A percentile compares a stretch with the other conserved stretches of the same genome.
Conservation (phyloP, 2,888 invertebrate species). For the Agrochola macilenta region DNA sequence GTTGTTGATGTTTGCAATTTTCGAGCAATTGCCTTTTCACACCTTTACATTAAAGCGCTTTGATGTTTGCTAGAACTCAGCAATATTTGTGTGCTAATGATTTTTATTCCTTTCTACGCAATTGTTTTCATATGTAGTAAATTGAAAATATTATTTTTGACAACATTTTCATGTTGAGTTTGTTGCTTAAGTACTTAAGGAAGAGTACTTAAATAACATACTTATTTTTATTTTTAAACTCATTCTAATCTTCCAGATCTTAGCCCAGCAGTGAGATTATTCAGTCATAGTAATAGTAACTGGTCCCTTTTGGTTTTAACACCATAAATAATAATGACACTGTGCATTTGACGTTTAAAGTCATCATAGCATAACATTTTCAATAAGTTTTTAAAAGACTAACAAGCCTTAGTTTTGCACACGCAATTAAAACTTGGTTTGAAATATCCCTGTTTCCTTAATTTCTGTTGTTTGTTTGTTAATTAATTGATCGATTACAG, state of each 20-base stretch:
- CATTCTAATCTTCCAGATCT: too few relatives aligned
- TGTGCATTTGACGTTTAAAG: background rate
- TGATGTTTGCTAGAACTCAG: constrained; percentile 65
- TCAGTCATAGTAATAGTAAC: background rate
- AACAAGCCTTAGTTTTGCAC: constrained; percentile 3
- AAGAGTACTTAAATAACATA: background rate
- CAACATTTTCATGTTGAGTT: background rate
- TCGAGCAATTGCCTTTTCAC: constrained; percentile 81
- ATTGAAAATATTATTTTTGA: background rate
- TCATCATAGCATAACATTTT: background rate
- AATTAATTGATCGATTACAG: constrained; percentile 62
- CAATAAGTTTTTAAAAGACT: background rate
- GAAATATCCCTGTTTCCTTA: constrained; percentile 39
- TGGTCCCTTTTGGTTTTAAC: background rate
- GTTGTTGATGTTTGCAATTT: constrained; percentile 81
- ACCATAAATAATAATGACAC: background rate
- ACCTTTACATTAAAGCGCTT: constrained; percentile 73
- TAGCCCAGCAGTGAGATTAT: background rate
- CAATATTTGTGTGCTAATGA: constrained; percentile 56
- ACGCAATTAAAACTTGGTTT: constrained; percentile 31
- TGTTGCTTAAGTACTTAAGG: background rate
- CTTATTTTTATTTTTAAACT: background rate
- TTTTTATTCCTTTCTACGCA: constrained; percentile 22
- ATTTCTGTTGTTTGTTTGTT: constrained; percentile 59
- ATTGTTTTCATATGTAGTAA: background rate